Evolutionary conservation across 2,797 vertebrate species (phyloP).

Genomic region (Eulemur coronatus): DNA sequence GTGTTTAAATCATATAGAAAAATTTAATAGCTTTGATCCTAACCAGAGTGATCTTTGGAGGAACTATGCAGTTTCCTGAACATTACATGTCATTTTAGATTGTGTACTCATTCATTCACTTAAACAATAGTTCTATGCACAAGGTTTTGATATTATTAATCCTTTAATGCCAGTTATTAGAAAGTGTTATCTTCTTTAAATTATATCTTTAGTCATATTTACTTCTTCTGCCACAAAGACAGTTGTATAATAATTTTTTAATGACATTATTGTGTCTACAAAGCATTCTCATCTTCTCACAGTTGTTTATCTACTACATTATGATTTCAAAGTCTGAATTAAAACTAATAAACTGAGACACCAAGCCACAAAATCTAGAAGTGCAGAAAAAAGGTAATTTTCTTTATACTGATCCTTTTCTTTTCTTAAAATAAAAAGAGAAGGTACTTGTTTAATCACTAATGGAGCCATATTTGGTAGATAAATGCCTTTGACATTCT

Average conservation of each 20-base stretch:
- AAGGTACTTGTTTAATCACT: background rate
- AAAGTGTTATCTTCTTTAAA: background rate
- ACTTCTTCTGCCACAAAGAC: background rate
- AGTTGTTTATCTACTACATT: background rate
- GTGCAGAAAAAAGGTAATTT: background rate
- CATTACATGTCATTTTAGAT: background rate
- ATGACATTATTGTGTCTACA: conserved; percentile 1
- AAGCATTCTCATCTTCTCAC: background rate
- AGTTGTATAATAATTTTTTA: background rate
- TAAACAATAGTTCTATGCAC: background rate
- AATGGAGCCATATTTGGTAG: background rate
- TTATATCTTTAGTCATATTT: background rate
- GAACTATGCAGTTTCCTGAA: background rate
- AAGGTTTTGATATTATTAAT: background rate
- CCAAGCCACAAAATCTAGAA: background rate
- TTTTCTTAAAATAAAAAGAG: background rate
- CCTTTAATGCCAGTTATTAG: background rate
- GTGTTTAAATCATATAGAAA: background rate
- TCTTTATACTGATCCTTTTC: background rate
- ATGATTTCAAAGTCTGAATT: background rate
- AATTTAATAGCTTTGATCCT: background rate
- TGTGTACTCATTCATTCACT: background rate
- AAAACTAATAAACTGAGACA: background rate
- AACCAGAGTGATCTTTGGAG: background rate
- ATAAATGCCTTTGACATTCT: background rate